Evolutionary conservation across 2,888 invertebrate species (phyloP).

Genomic region (Glyphotaelius pellucidus): DNA sequence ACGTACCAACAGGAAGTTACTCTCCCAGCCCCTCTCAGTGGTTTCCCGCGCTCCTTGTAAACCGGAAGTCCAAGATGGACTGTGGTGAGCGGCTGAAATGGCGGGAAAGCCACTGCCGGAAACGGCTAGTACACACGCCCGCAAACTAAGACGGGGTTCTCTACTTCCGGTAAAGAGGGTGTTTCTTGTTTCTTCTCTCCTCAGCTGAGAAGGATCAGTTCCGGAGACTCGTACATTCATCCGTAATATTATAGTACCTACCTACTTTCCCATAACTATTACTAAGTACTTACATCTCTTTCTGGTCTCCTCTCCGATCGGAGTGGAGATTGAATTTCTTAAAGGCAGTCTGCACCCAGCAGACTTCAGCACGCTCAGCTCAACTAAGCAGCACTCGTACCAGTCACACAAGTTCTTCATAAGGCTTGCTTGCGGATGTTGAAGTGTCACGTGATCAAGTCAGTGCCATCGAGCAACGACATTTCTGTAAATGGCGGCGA

Average conservation of each 20-base stretch:
- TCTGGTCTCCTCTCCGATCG: too few species aligned
- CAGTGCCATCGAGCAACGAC: too few species aligned
- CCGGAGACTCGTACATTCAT: constrained; percentile 31
- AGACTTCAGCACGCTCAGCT: not conserved
- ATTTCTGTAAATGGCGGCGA: too few species aligned
- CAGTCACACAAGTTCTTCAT: too few species aligned
- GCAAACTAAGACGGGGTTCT: constrained; percentile 55
- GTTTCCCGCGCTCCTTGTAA: constrained; percentile 23
- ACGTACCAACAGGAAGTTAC: constrained; percentile 15
- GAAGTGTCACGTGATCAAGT: too few species aligned
- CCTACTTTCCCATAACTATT: not conserved
- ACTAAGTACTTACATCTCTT: not conserved
- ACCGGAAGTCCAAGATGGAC: constrained; percentile 58
- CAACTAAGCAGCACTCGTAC: too few species aligned
- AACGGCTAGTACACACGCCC: constrained; percentile 57
- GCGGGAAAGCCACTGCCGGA: constrained; percentile 50
- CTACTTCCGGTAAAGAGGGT: constrained; percentile 58
- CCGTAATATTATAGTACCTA: not conserved
- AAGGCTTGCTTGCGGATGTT: too few species aligned
- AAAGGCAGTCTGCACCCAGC: not conserved
- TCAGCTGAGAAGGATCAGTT: constrained; percentile 9
- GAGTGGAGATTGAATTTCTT: not conserved
- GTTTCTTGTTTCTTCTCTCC: constrained; percentile 46
- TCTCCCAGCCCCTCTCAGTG: constrained; percentile 28
- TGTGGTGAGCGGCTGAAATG: constrained; percentile 37